These are phyloP conservation scores for Eurytoma californica DNA, from an alignment of 2,888 invertebrate genomes.

Conservation along the genomic window DNA sequence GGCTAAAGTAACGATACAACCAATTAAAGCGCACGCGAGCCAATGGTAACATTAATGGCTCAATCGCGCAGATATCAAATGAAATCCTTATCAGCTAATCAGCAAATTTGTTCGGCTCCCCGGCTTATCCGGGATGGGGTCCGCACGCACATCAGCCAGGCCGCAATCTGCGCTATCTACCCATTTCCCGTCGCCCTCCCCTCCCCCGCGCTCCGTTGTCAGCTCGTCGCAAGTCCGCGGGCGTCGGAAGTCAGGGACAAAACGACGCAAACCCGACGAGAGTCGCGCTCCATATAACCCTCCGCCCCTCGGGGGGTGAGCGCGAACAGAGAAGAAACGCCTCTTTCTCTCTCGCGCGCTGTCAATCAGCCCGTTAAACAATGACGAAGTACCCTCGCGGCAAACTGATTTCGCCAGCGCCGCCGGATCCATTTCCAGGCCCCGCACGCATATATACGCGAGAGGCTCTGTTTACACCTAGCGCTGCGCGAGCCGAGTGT, in stretches of 20 bases:
- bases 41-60: too few relatives aligned
- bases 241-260: slow-evolving; percentile 53
- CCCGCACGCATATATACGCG: slow-evolving; percentile 28
- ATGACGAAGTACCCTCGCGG: slow-evolving; percentile 63
- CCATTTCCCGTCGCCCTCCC: slow-evolving; percentile 19
- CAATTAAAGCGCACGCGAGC: too few relatives aligned
- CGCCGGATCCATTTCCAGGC: slow-evolving; percentile 41
- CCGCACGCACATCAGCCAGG: not conserved
- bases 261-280: slow-evolving; percentile 45
- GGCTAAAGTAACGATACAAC: too few relatives aligned
- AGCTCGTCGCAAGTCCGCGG: slow-evolving; percentile 20
- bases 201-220: slow-evolving; percentile 11
- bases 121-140: slow-evolving; percentile 1
- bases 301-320: slow-evolving; percentile 15
- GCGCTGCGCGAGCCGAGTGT: slow-evolving; percentile 3
- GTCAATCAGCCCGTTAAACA: slow-evolving; percentile 74
- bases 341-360: slow-evolving; percentile 66
- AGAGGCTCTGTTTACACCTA: slow-evolving; percentile 52
- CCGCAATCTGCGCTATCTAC: slow-evolving; percentile 40
- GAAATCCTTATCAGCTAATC: slow-evolving; percentile 29
- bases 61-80: too few relatives aligned
- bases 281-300: slow-evolving; percentile 21
- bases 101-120: slow-evolving; percentile 41
- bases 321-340: slow-evolving; percentile 50
- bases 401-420: slow-evolving; percentile 64